Evolutionary conservation across 2,888 invertebrate species (phyloP).

Genomic region (Thera obeliscata): DNA sequence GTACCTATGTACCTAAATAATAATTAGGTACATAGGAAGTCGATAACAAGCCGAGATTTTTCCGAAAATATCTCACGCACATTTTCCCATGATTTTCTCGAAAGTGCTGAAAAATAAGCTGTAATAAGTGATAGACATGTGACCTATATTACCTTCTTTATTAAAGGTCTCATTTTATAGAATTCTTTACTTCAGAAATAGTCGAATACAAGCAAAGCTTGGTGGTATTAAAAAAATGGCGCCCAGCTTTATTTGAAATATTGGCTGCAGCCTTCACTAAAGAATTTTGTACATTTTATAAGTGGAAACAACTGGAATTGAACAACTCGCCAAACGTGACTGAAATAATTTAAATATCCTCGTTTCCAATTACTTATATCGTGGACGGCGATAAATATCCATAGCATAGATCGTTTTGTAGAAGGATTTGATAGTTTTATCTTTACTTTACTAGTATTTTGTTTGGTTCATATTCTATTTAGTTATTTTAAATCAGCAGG

Average conservation of each 20-base stretch:
- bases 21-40: no score
- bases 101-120: no score
- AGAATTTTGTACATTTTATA: constrained; percentile 29
- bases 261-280: constrained; percentile 22
- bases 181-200: no score
- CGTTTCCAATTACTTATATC: constrained; percentile 33
- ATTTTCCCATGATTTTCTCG: no score
- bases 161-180: no score
- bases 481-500: constrained; percentile 1
- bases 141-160: no score
- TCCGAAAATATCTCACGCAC: no score
- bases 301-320: constrained; percentile 27
- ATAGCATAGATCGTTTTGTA: background rate
- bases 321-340: constrained; percentile 29
- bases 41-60: no score
- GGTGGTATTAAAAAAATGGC: background rate
- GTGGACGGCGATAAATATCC: constrained; percentile 13
- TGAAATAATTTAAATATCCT: constrained; percentile 34
- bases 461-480: background rate
- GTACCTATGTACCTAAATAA: no score
- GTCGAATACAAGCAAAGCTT: background rate
- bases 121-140: no score
- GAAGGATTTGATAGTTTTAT: background rate
- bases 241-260: constrained; percentile 10
- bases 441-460: background rate